Conservation (phyloP, 2,113 vertebrate species). For the Neofelis nebulosa region DNA sequence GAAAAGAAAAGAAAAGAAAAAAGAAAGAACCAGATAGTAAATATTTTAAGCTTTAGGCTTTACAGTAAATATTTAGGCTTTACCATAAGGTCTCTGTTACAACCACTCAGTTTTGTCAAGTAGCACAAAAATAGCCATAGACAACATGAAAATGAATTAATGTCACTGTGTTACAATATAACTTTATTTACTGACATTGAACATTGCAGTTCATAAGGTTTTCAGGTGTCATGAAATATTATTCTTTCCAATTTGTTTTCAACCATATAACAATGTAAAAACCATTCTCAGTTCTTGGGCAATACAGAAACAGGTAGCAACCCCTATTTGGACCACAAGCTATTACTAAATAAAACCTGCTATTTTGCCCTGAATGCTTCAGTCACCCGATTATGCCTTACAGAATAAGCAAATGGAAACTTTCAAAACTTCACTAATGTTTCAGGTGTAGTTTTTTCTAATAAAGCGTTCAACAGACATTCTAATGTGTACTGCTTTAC, state of each 20-base stretch:
- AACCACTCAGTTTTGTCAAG: background rate
- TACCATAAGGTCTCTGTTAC: background rate
- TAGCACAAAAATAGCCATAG: background rate
- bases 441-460: background rate
- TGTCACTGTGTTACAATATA: background rate
- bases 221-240: slow-evolving; percentile 16
- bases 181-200: background rate
- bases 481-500: background rate
- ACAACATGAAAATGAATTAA: background rate
- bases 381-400: background rate
- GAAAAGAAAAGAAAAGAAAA: too few species aligned
- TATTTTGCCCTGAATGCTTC: background rate
- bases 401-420: background rate
- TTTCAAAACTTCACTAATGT: background rate
- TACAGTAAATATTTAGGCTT: slow-evolving; percentile 25
- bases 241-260: background rate
- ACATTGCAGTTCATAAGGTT: background rate
- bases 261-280: background rate
- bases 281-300: background rate
- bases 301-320: background rate
- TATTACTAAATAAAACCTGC: background rate
- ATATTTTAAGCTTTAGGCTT: slow-evolving; percentile 3
- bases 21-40: background rate
- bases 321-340: background rate
- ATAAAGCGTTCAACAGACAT: background rate